Percentiles rank a stretch among this genome's conserved stretches.
Conservation (phyloP, 2,888 invertebrate species). For the Rhagium mordax region DNA sequence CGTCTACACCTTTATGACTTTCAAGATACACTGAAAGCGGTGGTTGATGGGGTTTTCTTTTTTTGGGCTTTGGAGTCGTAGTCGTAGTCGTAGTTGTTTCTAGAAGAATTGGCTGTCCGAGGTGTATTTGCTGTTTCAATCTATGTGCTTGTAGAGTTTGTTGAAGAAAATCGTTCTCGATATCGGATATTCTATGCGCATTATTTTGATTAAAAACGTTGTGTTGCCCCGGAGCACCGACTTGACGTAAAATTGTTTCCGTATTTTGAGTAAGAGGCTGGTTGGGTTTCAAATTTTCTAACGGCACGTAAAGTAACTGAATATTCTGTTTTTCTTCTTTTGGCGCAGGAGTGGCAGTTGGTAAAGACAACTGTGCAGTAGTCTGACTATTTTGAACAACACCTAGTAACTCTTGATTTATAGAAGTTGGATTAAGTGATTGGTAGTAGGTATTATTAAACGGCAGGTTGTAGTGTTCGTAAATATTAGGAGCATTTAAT, state of each 20-base stretch:
- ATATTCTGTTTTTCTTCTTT: constrained; percentile 74
- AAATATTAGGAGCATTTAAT: constrained; percentile 52
- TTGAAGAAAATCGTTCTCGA: constrained; percentile 68
- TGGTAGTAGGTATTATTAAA: constrained; percentile 52
- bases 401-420: constrained; percentile 55
- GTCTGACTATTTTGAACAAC: constrained; percentile 38
- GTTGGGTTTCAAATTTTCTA: constrained; percentile 72
- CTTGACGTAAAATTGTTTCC: constrained; percentile 40
- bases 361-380: background rate
- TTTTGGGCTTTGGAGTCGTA: constrained; percentile 70
- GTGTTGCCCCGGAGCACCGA: constrained; percentile 23
- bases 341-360: constrained; percentile 32
- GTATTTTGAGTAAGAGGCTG: constrained; percentile 72
- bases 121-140: constrained; percentile 64
- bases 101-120: constrained; percentile 60
- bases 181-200: constrained; percentile 62
- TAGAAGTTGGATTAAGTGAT: constrained; percentile 49
- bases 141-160: constrained; percentile 68
- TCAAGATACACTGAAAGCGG: constrained; percentile 86
- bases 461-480: constrained; percentile 55
- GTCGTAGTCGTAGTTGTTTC: constrained; percentile 70
- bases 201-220: constrained; percentile 38
- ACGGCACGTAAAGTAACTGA: constrained; percentile 86
- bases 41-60: constrained; percentile 86
- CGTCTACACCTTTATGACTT: constrained; percentile 74